Conservation (phyloP, 2,888 invertebrate species). For the Nymphalis polychloros region DNA sequence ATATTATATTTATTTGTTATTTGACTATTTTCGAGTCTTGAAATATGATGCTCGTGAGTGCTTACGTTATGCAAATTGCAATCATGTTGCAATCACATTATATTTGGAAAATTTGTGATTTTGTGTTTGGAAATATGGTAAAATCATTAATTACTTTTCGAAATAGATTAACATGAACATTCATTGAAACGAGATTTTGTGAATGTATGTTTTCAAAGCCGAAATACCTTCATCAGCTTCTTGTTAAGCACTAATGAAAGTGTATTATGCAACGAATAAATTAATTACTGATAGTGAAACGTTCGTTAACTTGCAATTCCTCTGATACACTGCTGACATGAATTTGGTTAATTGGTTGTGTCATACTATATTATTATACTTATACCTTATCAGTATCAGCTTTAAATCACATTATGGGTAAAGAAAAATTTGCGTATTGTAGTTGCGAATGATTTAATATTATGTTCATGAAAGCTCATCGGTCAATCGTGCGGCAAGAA, state of each 20-base stretch:
- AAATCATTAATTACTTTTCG: neutral
- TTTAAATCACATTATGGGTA: neutral
- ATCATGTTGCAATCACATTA: no score
- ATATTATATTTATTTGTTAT: no score
- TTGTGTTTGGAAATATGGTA: no score
- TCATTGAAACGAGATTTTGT: neutral
- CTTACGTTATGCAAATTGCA: no score
- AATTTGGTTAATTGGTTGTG: slow-evolving; percentile 3
- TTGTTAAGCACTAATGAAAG: slow-evolving; percentile 13
- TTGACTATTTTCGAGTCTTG: no score
- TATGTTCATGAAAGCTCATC: no score
- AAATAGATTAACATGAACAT: neutral
- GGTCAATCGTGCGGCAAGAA: no score
- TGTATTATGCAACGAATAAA: slow-evolving; percentile 21
- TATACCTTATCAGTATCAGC: neutral
- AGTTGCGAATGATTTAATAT: no score
- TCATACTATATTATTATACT: neutral
- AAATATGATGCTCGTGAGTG: no score
- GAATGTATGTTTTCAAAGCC: neutral
- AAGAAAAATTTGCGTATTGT: no score
- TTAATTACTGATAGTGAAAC: slow-evolving; percentile 18
- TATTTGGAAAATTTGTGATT: no score
- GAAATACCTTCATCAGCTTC: neutral
- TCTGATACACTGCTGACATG: slow-evolving; percentile 5
- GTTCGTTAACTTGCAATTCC: slow-evolving; percentile 20